Evolutionary conservation across 2,113 vertebrate species (phyloP), one percentile per base, ranked within the genome.

Genomic region (Bubo bubo): DNA sequence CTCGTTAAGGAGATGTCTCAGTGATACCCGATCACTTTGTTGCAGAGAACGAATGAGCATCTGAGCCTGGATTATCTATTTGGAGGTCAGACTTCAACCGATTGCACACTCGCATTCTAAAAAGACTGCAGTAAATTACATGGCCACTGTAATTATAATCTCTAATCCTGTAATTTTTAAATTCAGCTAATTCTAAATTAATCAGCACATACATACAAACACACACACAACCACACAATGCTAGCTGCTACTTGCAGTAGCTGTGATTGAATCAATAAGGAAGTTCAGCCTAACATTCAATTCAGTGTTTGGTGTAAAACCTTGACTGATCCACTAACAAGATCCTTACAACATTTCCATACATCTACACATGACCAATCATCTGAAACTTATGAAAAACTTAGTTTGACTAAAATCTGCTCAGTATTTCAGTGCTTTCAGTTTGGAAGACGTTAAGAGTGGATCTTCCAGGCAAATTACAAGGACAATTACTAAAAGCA

Each of bases 1-100:
- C 96, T 97, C 76, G 97, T 97, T 98, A 96, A 94, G 86, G 75
- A 97, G 89, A 85, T 55, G 74, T 60, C 95, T 68, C 93, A 62
- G 97, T 28, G 95, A 77, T 88, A 93, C 91, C 95, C 92, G 83
- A 92, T 95, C 88, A 88, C 93, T 96, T 89, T 96, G 92, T 70
- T 84, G 75, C 81, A 15, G 28, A 84, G 90, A 60, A 50, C 47
- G 71, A 93, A 14, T 56, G 56, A 96, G 74, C 70, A 80, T 60
- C 76, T 83, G 58, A 84, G 64, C 86, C 79, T 64, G 88, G 92
- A 74, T 97, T 95, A 90, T 70, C 68, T 83, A 8, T 74, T 15
- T 43, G 79, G 68, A 96, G 90, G 93, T 93, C 92, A 94, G 56
- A 73, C 91, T 95, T 95, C 85, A 84, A 86, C 84, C 59, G 82